Conservation (phyloP, 2,888 invertebrate species). For the Abscondita cerata region DNA sequence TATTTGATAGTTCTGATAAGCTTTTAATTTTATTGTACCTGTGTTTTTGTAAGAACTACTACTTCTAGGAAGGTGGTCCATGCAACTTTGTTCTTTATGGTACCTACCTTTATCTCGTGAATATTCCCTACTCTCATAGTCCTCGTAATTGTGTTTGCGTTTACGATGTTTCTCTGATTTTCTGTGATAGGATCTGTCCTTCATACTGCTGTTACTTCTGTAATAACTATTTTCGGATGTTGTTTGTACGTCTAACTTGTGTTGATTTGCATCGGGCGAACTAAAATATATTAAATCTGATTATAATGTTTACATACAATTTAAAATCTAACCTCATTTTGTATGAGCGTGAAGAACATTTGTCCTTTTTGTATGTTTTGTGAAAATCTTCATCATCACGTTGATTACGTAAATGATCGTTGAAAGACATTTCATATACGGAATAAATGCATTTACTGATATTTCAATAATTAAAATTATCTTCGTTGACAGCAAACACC, state of each 20-base stretch:
- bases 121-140: not conserved
- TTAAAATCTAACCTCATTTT: constrained; percentile 6
- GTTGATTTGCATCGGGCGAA: not conserved
- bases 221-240: not conserved
- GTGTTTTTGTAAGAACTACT: constrained; percentile 10
- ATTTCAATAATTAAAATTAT: not conserved
- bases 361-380: not conserved
- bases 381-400: not conserved
- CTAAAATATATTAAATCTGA: constrained; percentile 5
- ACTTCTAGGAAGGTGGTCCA: constrained; percentile 5
- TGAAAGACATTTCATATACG: constrained; percentile 1
- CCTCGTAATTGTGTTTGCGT: not conserved
- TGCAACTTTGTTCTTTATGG: constrained; percentile 8
- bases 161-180: not conserved
- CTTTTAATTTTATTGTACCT: constrained; percentile 1
- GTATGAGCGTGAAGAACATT: not conserved
- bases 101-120: constrained; percentile 16
- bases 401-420: not conserved
- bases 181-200: constrained; percentile 1
- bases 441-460: not conserved
- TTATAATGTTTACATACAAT: not conserved
- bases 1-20: constrained; percentile 4
- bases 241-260: not conserved
- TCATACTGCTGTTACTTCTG: not conserved
- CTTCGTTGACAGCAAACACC: too few species aligned